Evolutionary conservation across 2,797 vertebrate species (phyloP), one percentile per base, ranked within the genome.

Genomic region (Amazona ochrocephala): DNA sequence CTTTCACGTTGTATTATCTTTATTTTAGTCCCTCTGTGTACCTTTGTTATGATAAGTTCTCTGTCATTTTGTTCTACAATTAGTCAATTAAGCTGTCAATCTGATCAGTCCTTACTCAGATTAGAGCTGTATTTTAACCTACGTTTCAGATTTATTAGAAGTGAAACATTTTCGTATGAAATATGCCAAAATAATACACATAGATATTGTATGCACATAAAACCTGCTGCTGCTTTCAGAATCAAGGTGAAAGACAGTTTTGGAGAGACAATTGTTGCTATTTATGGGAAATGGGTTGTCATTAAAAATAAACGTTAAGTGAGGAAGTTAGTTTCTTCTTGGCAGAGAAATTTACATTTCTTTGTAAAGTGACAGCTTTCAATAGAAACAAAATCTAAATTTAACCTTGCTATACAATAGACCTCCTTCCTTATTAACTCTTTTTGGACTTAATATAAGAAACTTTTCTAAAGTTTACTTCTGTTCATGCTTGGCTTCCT

Each of bases 271-370:
- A 96, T 93, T 88, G 53, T 58, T 94, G n/a, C 85, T 96, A 90
- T 95, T 95, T 95, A 94, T 67, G 58, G 71, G 34, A 84, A 95
- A 79, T 44, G 15, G 17, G 29, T 88, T 90, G 65, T 96, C 71
- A 48, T 91, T 95, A 89, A 91, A 95, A 95, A 76, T 47, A 87
- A 84, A 86, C 27, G 42, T 95, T 96, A 93, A 92, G 94, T 10
- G 9, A 79, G 78, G 62, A 87, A 89, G 48, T 65, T 87, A 68
- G 18, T 37, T 89, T 50, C 48, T 92, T 96, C 47, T 62, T 88
- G 10, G 47, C 47, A 90, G 68, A 87, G 20, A 67, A 96, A 94
- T 91, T 88, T 89, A 72, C 56, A 82, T 93, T 85, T 94, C 44
- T 89, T 88, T 92, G 37, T 75, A 78, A 95, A 81, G 9, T 68